Evolutionary conservation across 2,113 vertebrate species (phyloP), one percentile per base, ranked within the genome.

Genomic region (Tragulus kanchil): DNA sequence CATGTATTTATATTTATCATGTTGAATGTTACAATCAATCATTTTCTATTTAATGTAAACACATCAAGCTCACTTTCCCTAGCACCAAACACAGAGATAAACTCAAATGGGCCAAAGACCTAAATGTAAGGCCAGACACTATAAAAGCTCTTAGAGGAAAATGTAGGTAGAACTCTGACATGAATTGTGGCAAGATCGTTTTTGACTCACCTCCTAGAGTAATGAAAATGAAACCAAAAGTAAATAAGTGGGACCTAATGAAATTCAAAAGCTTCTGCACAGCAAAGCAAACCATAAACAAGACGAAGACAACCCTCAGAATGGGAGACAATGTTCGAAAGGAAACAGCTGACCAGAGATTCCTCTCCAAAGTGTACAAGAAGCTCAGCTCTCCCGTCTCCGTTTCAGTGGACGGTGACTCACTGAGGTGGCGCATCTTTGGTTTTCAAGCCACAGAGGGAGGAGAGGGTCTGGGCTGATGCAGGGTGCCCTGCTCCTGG

Each of bases 261-360:
- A 45, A 45, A 23, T 21, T 6, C 13, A 45, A 71, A 71, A 71
- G 10, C 17, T 71, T 71, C 69, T 71, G 69, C 45, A 11, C 19
- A 6, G 36, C 69, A 45, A 71, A 71, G 69, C 36, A 71, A 45
- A 71, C 19, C 36, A 45, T 23, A 71, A 23, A 45, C 10, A 45
- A 71, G 69, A 23, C 36, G 23, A 45, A 71, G 36, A 23, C 36
- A 71, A 1, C 10, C 36, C 36, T 71, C 69, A 71, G 36, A 71
- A 45, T 45, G 36, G 69, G 36, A 45, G 36, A 45, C 69, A 23
- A 23, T 23, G 69, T 71, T 23, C 21, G 69, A 23, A 23, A 45
- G 0, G 19, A 45, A 45, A n/a, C 69, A 45, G 36, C 69, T 71
- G 69, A 71, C 0, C 5, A 45, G 45, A 3, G 69, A 23, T 71